Percentiles rank a stretch among this genome's conserved stretches.
These are phyloP conservation scores for Suillia variegata DNA, from an alignment of 2,888 invertebrate genomes.

Conservation along the genomic window DNA sequence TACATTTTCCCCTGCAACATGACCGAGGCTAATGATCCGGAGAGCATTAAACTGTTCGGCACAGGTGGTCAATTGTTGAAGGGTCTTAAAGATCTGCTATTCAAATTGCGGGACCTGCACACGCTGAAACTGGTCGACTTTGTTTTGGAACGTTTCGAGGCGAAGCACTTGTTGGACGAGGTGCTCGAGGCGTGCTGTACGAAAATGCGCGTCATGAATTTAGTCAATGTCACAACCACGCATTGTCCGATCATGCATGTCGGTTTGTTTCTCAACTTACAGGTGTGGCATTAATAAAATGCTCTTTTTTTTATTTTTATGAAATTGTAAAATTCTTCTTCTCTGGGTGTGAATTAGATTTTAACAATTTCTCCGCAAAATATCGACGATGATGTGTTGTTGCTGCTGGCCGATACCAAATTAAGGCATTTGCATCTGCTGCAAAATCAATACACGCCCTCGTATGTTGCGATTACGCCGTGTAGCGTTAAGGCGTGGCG, in stretches of 20 bases:
- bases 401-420: conserved; percentile 68
- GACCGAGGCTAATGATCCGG: conserved; percentile 68
- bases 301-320: neutral
- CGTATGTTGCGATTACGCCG: conserved; percentile 63
- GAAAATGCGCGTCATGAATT: conserved; percentile 67
- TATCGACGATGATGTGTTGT: conserved; percentile 73
- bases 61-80: conserved; percentile 76
- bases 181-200: conserved; percentile 71
- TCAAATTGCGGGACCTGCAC: conserved; percentile 68
- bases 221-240: conserved; percentile 77
- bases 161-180: conserved; percentile 74
- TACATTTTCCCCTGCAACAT: conserved; percentile 80
- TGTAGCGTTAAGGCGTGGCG: conserved; percentile 64
- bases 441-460: conserved; percentile 74
- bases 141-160: conserved; percentile 74
- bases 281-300: conserved; percentile 58
- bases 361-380: conserved; percentile 75
- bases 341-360: conserved; percentile 57
- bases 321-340: neutral
- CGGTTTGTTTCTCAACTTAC: conserved; percentile 76
- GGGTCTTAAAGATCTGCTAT: conserved; percentile 71
- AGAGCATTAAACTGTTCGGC: conserved; percentile 72
- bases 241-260: conserved; percentile 75
- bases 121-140: conserved; percentile 74
- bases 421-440: conserved; percentile 73